Evolutionary conservation across 1,140 invertebrate species (phyloP).

Genomic region (Temnothorax longispinosus): DNA sequence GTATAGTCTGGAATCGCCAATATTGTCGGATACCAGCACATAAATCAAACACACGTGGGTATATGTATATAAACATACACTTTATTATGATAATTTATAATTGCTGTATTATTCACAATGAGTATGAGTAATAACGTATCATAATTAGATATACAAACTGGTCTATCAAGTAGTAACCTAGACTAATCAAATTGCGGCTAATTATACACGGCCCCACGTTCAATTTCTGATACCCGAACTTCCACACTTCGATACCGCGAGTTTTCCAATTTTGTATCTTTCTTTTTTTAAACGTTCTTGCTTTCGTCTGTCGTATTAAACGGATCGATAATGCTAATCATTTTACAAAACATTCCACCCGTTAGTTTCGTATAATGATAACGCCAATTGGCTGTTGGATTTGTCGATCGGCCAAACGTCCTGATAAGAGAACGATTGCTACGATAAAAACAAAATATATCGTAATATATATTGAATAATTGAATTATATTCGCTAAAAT

Average conservation of each 20-base stretch:
- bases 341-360: not conserved
- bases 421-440: conserved; percentile 3
- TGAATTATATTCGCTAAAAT: conserved; percentile 15
- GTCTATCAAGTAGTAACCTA: conserved; percentile 76
- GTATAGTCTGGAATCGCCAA: conserved; percentile 55
- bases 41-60: conserved; percentile 68
- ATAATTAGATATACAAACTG: conserved; percentile 80
- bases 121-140: conserved; percentile 77
- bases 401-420: conserved; percentile 48
- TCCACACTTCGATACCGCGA: not conserved
- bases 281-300: not conserved
- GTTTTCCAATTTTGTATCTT: conserved; percentile 18
- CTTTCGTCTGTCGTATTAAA: conserved; percentile 1
- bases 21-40: conserved; percentile 58
- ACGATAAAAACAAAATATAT: conserved; percentile 13
- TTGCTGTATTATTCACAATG: conserved; percentile 79
- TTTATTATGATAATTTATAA: conserved; percentile 80
- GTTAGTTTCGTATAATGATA: conserved; percentile 25
- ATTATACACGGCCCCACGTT: conserved; percentile 71
- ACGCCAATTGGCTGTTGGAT: conserved; percentile 5
- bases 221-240: conserved; percentile 51
- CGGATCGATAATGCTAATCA: conserved; percentile 21
- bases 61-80: conserved; percentile 80
- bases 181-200: conserved; percentile 76
- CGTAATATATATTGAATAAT: conserved; percentile 26